These are phyloP conservation scores for Apodemia duryi DNA, from an alignment of 2,888 invertebrate species.

Conservation along the genomic window DNA sequence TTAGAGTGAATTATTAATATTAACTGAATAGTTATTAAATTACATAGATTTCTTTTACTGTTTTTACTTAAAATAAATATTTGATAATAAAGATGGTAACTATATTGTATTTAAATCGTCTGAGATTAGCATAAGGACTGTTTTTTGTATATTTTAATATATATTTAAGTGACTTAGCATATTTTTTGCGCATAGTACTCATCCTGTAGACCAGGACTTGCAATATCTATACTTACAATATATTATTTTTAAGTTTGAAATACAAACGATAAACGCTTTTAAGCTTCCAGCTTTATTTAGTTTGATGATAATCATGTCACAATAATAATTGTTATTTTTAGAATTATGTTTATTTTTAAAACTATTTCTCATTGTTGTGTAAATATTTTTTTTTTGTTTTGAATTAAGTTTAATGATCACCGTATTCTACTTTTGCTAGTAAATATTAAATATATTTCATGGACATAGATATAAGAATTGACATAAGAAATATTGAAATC, in stretches of 20 bases:
- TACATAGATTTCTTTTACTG: constrained; percentile 23
- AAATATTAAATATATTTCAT: constrained; percentile 48
- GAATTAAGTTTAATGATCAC: constrained; percentile 54
- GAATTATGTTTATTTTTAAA: constrained; percentile 51
- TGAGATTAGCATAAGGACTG: constrained; percentile 24
- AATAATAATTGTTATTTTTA: constrained; percentile 54
- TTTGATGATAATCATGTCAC: constrained; percentile 31
- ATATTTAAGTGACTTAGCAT: constrained; percentile 27
- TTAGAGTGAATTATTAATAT: constrained; percentile 17
- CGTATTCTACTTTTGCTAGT: constrained; percentile 42
- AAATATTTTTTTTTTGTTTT: constrained; percentile 65
- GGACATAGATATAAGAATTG: constrained; percentile 53
- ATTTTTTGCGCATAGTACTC: constrained; percentile 28
- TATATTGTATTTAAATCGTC: constrained; percentile 26
- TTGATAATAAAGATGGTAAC: constrained; percentile 25
- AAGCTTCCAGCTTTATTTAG: constrained; percentile 40
- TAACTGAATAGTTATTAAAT: constrained; percentile 14
- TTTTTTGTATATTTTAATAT: constrained; percentile 32
- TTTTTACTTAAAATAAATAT: constrained; percentile 24
- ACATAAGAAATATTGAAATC: constrained; percentile 56
- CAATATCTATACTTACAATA: constrained; percentile 30
- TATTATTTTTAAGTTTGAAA: constrained; percentile 20
- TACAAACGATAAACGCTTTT: constrained; percentile 28
- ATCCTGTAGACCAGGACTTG: constrained; percentile 32
- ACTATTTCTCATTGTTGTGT: constrained; percentile 58